Conservation (phyloP, 2,113 vertebrate species). For the Tupaia chinensis region DNA sequence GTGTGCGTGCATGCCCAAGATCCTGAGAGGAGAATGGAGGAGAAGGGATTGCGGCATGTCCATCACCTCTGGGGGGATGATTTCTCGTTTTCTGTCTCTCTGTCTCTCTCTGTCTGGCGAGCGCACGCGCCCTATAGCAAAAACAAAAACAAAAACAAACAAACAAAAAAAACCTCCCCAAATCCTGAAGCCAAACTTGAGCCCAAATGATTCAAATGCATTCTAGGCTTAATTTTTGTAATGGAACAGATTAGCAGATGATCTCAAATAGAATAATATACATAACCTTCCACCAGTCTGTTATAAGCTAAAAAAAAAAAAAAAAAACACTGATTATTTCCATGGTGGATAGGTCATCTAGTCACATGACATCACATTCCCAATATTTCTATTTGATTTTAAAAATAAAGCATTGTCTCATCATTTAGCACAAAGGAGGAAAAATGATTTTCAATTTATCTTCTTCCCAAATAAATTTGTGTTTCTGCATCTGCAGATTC, state of each 20-base stretch:
- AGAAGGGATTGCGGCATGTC: no score
- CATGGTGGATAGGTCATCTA: slow-evolving; percentile 76
- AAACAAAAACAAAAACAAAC: no score
- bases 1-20: no score
- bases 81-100: no score
- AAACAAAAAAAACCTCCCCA: background rate
- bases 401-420: slow-evolving; percentile 48
- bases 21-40: no score
- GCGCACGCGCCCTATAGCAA: no score
- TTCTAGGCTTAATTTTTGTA: slow-evolving; percentile 44
- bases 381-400: slow-evolving; percentile 78
- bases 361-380: slow-evolving; percentile 76
- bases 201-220: background rate
- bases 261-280: slow-evolving; percentile 75
- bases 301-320: slow-evolving; percentile 72
- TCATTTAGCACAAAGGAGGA: background rate
- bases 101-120: no score
- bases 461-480: slow-evolving; percentile 67
- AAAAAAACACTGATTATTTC: slow-evolving; percentile 71
- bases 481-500: slow-evolving; percentile 36
- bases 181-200: slow-evolving; percentile 52
- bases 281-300: slow-evolving; percentile 78
- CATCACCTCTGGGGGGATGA: no score
- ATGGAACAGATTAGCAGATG: slow-evolving; percentile 64
- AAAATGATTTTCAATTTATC: slow-evolving; percentile 72